Base-by-base conservation (phyloP, 2,888 invertebrate species). In the Eulithis prunata region DNA sequence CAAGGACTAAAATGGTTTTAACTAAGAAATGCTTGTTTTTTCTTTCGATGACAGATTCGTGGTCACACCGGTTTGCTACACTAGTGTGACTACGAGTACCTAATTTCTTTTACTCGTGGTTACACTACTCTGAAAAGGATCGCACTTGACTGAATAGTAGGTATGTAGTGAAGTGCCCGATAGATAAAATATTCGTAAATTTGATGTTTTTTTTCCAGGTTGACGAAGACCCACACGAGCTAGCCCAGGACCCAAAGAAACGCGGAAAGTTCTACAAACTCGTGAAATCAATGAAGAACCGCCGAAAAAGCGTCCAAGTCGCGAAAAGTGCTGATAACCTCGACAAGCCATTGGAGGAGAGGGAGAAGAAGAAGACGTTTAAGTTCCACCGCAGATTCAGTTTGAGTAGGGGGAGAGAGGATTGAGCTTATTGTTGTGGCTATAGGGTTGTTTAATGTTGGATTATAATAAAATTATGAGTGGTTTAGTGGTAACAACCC, bases 381-480 rank as follows among this genome's bases (percentile, higher is more conserved):
- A 92, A 90, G 75, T 93, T 93, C 70, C 92, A 92, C 74, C 85
- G 93, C 38, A 84, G 92, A 63, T 93, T 93, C 73, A 92, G 92
- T 74, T 79, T 92, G 52, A 92, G 92, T 71, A 82, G 91, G 62
- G 91, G 92, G 0, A 80, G 84, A 38, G 91, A 93, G 64, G 92
- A 93, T 85, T 93, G 82, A 89, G 74, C 75, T 78, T 76, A 78
- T 57, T 49, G 58, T 58, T 66, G 66, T 66, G 62, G 21, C 21
- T 21, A 1, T 21, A 21, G 21, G 49, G 62, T 62, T 62, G 66
- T 69, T 65, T 64, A 64, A 52, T 32, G 32, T 32, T 32, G 32
- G 32, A 32, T 32, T 32, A 32, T 32, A 5, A 32, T 32, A 32
- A 32, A 6, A 32, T 0, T 5, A 32, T 32, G 32, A 32, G 32